These are phyloP conservation scores for Shargacucullia verbasci DNA, from an alignment of 2,888 invertebrate genomes.

Conservation along the genomic window DNA sequence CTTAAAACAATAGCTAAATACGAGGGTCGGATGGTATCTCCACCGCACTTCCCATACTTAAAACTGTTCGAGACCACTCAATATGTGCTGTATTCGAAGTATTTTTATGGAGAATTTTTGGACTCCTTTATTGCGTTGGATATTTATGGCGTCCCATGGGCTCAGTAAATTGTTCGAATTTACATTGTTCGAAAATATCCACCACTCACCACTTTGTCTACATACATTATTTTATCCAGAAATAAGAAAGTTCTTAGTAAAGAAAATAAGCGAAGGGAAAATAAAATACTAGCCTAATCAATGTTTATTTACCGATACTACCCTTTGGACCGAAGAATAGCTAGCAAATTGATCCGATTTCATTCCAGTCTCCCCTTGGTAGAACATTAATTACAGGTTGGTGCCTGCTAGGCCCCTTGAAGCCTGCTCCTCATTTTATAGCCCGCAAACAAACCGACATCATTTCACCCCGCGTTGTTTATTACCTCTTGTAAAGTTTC, in stretches of 20 bases:
- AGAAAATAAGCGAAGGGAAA: conserved; percentile 5
- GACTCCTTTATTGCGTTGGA: conserved; percentile 79
- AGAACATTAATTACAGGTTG: conserved; percentile 85
- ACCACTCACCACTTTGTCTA: too few relatives aligned
- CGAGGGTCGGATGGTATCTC: conserved; percentile 80
- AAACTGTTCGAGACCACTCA: conserved; percentile 80
- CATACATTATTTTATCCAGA: too few relatives aligned
- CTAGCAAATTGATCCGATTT: conserved; percentile 86
- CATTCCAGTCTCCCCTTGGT: conserved; percentile 76
- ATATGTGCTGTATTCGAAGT: conserved; percentile 86
- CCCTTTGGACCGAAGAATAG: conserved; percentile 77
- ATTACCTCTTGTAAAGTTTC: conserved; percentile 77
- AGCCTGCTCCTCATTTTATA: conserved; percentile 79
- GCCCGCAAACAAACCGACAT: conserved; percentile 86
- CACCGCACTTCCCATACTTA: conserved; percentile 78
- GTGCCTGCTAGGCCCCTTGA: conserved; percentile 71
- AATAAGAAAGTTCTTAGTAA: not conserved
- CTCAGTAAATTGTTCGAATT: conserved; percentile 74
- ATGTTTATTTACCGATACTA: conserved; percentile 67
- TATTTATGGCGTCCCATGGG: conserved; percentile 81
- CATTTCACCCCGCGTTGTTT: conserved; percentile 80
- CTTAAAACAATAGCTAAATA: conserved; percentile 89
- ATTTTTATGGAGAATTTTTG: conserved; percentile 80
- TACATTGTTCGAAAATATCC: conserved; percentile 37
- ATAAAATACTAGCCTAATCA: conserved; percentile 65